Base-by-base conservation (phyloP, 2,888 invertebrate genomes). In the Acronicta alni region DNA sequence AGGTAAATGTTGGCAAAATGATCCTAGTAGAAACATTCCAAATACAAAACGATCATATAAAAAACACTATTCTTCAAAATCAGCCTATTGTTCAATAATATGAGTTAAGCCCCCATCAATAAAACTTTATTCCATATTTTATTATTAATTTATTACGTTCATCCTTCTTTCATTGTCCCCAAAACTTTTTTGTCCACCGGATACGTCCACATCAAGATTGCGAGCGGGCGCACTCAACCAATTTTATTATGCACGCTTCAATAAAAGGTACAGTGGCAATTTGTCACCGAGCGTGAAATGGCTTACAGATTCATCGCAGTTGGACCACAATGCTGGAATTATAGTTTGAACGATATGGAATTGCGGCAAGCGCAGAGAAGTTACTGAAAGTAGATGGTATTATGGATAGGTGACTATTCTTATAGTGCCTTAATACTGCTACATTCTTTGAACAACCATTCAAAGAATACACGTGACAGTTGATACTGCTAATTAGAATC, bases 181-280 rank as follows among this genome's bases (percentile, higher is more conserved):
- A n/a, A 44, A 58, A 57, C 16, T 35, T 53, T 68, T 75, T 66
- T 56, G 51, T 69, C 18, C 48, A 57, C 78, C 71, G 75, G 75
- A 75, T 71, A 55, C 70, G 55, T 58, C 39, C 52, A 60, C 59
- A 75, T 75, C 60, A 74, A 75, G 70, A 69, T 67, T 65, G 70
- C 57, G 42, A 67, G 67, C 54, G 60, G 17, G 57, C 58, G 61
- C 72, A 65, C 61, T 78, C 67, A 62, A 66, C 73, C 79, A 73
- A 67, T 70, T 79, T 69, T 76, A 75, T 72, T 69, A 75, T 72
- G 65, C 71, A 72, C 70, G 72, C 60, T 64, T 75, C 76, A 79
- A 83, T 84, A 82, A 81, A 83, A 79, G 75, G 72, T 72, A 76
- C 79, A 77, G 76, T 74, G 76, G 79, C 79, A 75, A 82, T 84